Base-by-base conservation (phyloP, 2,888 invertebrate species). In the Sepiola atlantica region DNA sequence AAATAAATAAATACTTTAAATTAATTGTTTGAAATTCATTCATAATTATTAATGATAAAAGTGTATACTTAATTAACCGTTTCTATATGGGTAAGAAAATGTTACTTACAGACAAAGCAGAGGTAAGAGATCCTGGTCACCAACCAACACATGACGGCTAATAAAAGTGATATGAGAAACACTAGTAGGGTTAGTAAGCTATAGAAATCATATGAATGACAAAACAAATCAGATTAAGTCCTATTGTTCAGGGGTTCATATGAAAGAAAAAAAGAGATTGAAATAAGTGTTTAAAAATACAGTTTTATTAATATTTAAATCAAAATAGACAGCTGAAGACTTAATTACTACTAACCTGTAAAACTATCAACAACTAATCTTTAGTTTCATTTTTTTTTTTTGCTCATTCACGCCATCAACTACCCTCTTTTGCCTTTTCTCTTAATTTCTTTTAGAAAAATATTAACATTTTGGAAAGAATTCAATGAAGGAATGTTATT, bases 221-320 rank as follows among this genome's bases (percentile, higher is more conserved):
- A 77, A 77, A 77, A 77, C n/a, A 77, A 77, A 77, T 77, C 77
- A 32, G 77, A 77, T 77, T 77, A 77, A 77, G 32, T 14, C 16
- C 12, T 77, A 77, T 77, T 77, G 77, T 77, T 77, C 16, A 4
- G 77, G 14, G 32, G n/a, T n/a, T 16, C n/a, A 32, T 77, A 77
- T 77, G n/a, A n/a, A 77, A n/a, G 16, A 77, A 77, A 77, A 32
- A 77, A 32, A 77, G 4, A 77, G 32, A 77, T 16, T 16, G 4
- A 77, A 77, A n/a, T n/a, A 77, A 32, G 21, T 61, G 61, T 61
- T 28, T 61, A 77, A 77, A 77, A 77, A 77, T n/a, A 32, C n/a
- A 77, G 77, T 77, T 77, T n/a, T n/a, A 18, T 77, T 77, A n/a
- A 77, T 77, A 77, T 77, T n/a, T n/a, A 77, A 77, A 77, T 77